Conservation (phyloP, 2,888 invertebrate genomes). For the Hydropsyche betteni region DNA sequence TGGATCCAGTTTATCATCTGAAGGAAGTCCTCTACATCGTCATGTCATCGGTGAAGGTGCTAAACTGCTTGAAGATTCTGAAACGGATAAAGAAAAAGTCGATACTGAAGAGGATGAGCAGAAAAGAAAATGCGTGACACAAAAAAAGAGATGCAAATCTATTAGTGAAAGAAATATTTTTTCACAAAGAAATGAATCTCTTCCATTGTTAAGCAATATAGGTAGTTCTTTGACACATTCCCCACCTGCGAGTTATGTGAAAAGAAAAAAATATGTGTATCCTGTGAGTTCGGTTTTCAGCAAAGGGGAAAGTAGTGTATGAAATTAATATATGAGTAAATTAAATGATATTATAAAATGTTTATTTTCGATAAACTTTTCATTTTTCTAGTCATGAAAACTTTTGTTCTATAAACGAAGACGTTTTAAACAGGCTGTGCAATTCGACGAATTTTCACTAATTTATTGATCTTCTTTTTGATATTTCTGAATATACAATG, state of each 20-base stretch:
- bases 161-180: slow-evolving; percentile 51
- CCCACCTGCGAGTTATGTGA: slow-evolving; percentile 67
- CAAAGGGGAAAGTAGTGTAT: slow-evolving; percentile 67
- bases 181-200: slow-evolving; percentile 63
- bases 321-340: slow-evolving; percentile 45
- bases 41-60: slow-evolving; percentile 52
- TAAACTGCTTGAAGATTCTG: slow-evolving; percentile 51
- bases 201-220: slow-evolving; percentile 66
- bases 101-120: slow-evolving; percentile 48
- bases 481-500: not conserved
- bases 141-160: slow-evolving; percentile 50
- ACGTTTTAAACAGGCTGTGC: slow-evolving; percentile 35
- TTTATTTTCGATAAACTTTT: slow-evolving; percentile 7
- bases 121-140: slow-evolving; percentile 52
- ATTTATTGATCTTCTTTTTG: not conserved
- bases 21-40: slow-evolving; percentile 49
- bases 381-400: slow-evolving; percentile 23
- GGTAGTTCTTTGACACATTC: slow-evolving; percentile 55
- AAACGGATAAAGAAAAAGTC: slow-evolving; percentile 51
- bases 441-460: slow-evolving; percentile 7
- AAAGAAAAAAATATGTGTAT: slow-evolving; percentile 71
- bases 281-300: slow-evolving; percentile 60
- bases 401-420: not conserved
- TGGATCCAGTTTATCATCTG: slow-evolving; percentile 50
- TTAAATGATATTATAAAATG: slow-evolving; percentile 20